phyloP scores from a whole-genome alignment of 2,797 vertebrate species.

The Sorex maritimensis region DNA sequence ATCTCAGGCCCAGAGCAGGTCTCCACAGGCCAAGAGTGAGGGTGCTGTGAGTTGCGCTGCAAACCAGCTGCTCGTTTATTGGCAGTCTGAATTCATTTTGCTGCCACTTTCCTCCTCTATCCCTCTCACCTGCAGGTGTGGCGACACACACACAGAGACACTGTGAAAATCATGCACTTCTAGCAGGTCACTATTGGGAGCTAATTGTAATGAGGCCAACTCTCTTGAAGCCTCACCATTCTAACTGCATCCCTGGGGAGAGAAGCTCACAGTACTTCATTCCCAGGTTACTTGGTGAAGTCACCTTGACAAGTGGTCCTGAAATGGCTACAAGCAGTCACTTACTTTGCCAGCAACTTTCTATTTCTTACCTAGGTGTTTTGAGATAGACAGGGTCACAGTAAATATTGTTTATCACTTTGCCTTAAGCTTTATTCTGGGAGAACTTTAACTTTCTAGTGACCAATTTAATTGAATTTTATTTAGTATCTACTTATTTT shows the following conservation, averaged over 20 bases:
- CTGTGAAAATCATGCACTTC: no score
- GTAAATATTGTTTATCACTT: background rate
- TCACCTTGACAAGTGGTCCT: background rate
- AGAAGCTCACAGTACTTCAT: background rate
- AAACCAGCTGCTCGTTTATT: constrained; percentile 42
- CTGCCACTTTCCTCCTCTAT: background rate
- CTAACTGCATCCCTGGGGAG: constrained; percentile 5
- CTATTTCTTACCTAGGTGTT: background rate
- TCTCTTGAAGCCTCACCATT: constrained; percentile 50
- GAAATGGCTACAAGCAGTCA: background rate
- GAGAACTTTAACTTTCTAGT: background rate
- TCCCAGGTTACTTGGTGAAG: constrained; percentile 33
- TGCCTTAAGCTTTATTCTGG: background rate
- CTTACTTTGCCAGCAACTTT: background rate
- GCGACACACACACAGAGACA: no score
- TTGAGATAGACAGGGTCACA: background rate
- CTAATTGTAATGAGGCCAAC: constrained; percentile 32
- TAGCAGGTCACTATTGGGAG: constrained; percentile 7
- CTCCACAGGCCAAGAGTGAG: background rate
- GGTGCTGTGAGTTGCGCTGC: background rate
- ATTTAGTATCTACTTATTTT: background rate
- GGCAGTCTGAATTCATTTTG: no score
- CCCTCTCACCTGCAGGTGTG: background rate
- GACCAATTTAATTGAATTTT: background rate
- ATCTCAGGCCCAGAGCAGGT: constrained; percentile 6